Conservation (phyloP, 2,888 invertebrate species). For the Rhingia rostrata region DNA sequence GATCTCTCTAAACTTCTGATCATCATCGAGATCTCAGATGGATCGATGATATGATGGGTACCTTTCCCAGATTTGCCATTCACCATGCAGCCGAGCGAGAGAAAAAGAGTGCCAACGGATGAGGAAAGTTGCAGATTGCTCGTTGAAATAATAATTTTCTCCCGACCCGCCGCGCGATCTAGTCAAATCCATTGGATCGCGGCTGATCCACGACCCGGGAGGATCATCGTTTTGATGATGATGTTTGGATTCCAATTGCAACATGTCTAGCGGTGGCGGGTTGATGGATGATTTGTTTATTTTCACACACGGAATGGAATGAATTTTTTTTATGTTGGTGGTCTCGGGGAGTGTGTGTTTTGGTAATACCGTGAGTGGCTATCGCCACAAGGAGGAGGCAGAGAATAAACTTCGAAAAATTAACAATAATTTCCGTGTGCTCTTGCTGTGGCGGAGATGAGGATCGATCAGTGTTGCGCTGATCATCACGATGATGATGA, state of each 20-base stretch:
- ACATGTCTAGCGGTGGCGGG: conserved; percentile 66
- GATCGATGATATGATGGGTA: conserved; percentile 53
- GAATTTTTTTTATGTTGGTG: background rate
- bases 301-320: conserved; percentile 54
- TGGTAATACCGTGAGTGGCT: conserved; percentile 43
- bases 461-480: background rate
- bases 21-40: conserved; percentile 22
- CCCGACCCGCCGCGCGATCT: conserved; percentile 3
- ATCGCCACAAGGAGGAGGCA: conserved; percentile 36
- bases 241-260: conserved; percentile 72
- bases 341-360: conserved; percentile 57
- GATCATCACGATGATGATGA: conserved; percentile 30
- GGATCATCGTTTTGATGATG: conserved; percentile 66
- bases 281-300: conserved; percentile 73
- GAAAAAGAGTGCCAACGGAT: conserved; percentile 39
- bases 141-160: conserved; percentile 60
- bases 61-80: conserved; percentile 35
- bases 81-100: conserved; percentile 6
- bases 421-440: conserved; percentile 71
- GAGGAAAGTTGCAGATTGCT: conserved; percentile 61
- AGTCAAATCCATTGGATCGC: conserved; percentile 14
- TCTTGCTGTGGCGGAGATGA: conserved; percentile 11
- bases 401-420: conserved; percentile 66
- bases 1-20: conserved; percentile 52
- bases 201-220: conserved; percentile 35